A percentile compares a stretch with the other conserved stretches of the same genome.
Conservation (phyloP, 2,888 invertebrate species). For the Elegia similella region DNA sequence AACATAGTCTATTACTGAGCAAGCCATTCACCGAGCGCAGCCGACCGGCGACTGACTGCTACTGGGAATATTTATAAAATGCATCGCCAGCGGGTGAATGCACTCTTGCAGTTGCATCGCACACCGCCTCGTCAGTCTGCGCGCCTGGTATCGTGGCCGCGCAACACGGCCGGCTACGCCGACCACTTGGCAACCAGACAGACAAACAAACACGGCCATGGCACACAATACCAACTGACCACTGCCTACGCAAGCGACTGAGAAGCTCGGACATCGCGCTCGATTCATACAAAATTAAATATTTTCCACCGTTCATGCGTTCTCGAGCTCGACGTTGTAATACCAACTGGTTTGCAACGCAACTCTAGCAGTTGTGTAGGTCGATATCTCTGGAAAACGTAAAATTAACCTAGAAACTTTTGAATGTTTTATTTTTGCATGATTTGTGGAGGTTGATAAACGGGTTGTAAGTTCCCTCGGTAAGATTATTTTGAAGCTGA, state of each 20-base stretch:
- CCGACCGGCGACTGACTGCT: neutral
- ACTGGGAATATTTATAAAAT: slow-evolving; percentile 21
- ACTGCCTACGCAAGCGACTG: slow-evolving; percentile 24
- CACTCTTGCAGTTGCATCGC: slow-evolving; percentile 34
- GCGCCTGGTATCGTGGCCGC: slow-evolving; percentile 70
- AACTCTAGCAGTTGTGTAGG: too few relatives aligned
- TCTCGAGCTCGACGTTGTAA: neutral
- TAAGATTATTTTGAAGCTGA: too few relatives aligned
- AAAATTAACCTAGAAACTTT: too few relatives aligned
- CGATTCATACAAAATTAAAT: neutral
- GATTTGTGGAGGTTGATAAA: too few relatives aligned
- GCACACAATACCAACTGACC: slow-evolving; percentile 45
- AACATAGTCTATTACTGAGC: neutral
- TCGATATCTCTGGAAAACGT: too few relatives aligned
- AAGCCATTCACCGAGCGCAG: neutral
- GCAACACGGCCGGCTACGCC: slow-evolving; percentile 53
- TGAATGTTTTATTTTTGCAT: too few relatives aligned
- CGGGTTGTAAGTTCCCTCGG: too few relatives aligned
- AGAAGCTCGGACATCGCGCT: slow-evolving; percentile 1
- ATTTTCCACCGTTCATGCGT: neutral
- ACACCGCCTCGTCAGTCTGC: slow-evolving; percentile 47
- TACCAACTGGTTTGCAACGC: neutral
- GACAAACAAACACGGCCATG: slow-evolving; percentile 45
- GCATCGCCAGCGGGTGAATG: slow-evolving; percentile 38
- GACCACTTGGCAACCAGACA: slow-evolving; percentile 75